Conservation (phyloP, 1,140 invertebrate genomes). For the Laupala kohalensis region DNA sequence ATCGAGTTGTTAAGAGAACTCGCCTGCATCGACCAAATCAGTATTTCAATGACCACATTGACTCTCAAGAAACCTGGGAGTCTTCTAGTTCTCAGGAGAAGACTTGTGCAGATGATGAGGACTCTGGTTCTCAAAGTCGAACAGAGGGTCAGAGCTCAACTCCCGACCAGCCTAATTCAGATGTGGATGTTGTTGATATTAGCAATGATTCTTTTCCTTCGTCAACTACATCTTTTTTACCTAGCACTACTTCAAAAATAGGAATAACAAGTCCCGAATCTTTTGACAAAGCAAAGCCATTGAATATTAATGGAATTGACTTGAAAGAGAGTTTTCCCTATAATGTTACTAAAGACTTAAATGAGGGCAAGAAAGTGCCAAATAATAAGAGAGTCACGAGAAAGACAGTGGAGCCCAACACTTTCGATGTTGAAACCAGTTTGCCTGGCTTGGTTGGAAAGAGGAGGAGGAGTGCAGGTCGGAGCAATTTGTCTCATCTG, state of each 20-base stretch:
- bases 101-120: constrained; percentile 10
- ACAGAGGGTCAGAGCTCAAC: background rate
- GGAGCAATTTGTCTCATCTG: background rate
- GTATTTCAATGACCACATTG: constrained; percentile 11
- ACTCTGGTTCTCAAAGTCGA: constrained; percentile 1
- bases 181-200: constrained; percentile 1
- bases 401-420: background rate
- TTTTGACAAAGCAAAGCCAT: background rate
- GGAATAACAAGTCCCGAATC: background rate
- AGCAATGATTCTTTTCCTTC: background rate
- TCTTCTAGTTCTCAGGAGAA: constrained; percentile 11
- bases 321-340: background rate
- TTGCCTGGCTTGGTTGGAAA: background rate
- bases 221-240: constrained; percentile 1
- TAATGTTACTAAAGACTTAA: background rate
- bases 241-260: background rate
- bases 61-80: constrained; percentile 11
- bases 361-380: background rate
- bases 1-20: background rate
- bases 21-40: constrained; percentile 3
- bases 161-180: background rate
- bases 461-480: background rate
- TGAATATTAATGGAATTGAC: background rate
- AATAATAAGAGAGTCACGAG: background rate
- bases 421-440: background rate